Conservation (phyloP, 2,113 vertebrate species). For the Helogale parvula region DNA sequence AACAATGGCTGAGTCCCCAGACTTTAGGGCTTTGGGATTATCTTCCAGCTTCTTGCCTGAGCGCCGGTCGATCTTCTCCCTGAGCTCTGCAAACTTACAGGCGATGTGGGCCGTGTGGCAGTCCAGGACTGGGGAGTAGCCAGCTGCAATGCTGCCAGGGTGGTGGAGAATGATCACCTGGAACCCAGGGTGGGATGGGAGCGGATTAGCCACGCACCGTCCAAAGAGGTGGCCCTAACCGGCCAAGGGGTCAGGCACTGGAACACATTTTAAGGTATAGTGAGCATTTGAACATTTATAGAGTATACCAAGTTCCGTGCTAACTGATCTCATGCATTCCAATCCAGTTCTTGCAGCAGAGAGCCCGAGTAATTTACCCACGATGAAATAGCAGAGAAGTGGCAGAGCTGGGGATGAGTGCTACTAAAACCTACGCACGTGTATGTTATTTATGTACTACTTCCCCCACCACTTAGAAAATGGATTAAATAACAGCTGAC, state of each 20-base stretch:
- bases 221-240: not conserved
- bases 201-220: not conserved
- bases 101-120: not conserved
- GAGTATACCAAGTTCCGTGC: not conserved
- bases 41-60: not conserved
- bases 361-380: not conserved
- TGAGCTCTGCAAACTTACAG: not conserved
- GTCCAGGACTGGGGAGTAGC: not conserved
- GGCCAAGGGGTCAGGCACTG: not conserved
- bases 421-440: not conserved
- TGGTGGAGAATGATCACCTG: constrained; percentile 78
- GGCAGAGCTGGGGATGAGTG: not conserved
- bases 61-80: not conserved
- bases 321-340: not conserved
- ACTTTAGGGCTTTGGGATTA: not conserved
- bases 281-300: not conserved
- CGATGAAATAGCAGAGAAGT: not conserved
- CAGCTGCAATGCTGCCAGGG: not conserved
- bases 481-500: not conserved
- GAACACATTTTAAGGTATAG: not conserved
- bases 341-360: not conserved
- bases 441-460: no score
- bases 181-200: not conserved
- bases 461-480: not conserved
- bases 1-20: not conserved